Percentiles rank a stretch among this genome's conserved stretches.
phyloP scores from a whole-genome alignment of 2,113 vertebrate species.

The Cavia aperea region DNA sequence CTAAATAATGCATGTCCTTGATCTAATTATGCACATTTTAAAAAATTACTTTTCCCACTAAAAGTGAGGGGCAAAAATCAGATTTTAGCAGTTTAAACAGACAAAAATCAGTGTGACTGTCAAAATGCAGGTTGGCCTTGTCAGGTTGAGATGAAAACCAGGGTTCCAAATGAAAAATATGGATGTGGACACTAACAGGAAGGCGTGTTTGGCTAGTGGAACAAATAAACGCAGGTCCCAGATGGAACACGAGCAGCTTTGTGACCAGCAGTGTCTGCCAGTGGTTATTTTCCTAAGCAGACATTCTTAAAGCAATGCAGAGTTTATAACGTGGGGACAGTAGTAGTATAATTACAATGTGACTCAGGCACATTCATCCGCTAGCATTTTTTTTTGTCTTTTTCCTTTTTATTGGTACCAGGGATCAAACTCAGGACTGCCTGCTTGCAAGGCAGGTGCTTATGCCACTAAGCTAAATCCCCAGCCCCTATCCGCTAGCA shows the following conservation, averaged over 20 bases:
- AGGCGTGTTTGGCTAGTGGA: slow-evolving; percentile 16
- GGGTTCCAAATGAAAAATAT: slow-evolving; percentile 30
- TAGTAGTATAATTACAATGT: not conserved
- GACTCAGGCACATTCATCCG: not conserved
- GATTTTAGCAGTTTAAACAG: slow-evolving; percentile 46
- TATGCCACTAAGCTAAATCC: no score
- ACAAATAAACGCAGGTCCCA: slow-evolving; percentile 26
- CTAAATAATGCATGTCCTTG: slow-evolving; percentile 56
- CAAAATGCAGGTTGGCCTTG: slow-evolving; percentile 42
- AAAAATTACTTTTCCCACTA: slow-evolving; percentile 54
- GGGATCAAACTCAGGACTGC: no score
- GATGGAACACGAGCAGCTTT: not conserved
- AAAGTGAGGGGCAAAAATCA: slow-evolving; percentile 57
- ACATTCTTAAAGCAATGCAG: slow-evolving; percentile 10
- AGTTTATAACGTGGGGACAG: not conserved
- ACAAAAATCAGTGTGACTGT: slow-evolving; percentile 36
- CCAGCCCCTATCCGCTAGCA: not conserved
- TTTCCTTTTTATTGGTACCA: no score
- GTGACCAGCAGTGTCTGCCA: slow-evolving; percentile 22
- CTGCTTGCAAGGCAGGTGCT: no score
- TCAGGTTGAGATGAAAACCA: slow-evolving; percentile 34
- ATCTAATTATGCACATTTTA: slow-evolving; percentile 36
- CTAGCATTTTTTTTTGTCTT: not conserved
- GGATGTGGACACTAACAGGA: slow-evolving; percentile 44
- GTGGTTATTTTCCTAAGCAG: slow-evolving; percentile 18